Evolutionary conservation across 2,113 vertebrate genomes (phyloP).

Genomic region (Solea solea): DNA sequence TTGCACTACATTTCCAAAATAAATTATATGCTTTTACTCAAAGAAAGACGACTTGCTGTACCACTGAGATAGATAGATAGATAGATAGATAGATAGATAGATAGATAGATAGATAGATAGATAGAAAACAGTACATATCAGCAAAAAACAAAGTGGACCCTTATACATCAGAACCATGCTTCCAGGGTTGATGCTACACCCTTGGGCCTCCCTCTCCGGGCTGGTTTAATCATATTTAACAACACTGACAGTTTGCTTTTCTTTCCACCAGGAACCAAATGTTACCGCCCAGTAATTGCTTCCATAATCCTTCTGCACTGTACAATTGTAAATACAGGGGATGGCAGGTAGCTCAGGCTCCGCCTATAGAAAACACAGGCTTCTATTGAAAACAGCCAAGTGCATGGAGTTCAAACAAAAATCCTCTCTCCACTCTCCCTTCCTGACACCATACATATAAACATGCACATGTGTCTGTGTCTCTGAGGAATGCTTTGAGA

Average conservation of each 20-base stretch:
- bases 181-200: too few relatives aligned
- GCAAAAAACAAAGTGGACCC: too few relatives aligned
- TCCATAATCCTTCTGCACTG: slow-evolving; percentile 25
- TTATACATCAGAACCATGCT: too few relatives aligned
- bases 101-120: too few relatives aligned
- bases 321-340: slow-evolving; percentile 38
- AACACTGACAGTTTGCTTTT: slow-evolving; percentile 48
- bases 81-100: too few relatives aligned
- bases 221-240: slow-evolving; percentile 51
- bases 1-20: too few relatives aligned
- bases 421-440: slow-evolving; percentile 5
- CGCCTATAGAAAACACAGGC: slow-evolving; percentile 42
- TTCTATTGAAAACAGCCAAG: slow-evolving; percentile 54
- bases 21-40: too few relatives aligned
- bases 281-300: slow-evolving; percentile 48
- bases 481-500: slow-evolving; percentile 28
- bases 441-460: slow-evolving; percentile 46
- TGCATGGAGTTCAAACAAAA: neutral
- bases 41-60: too few relatives aligned
- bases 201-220: neutral
- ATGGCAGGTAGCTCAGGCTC: slow-evolving; percentile 29
- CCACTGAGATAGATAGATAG: too few relatives aligned
- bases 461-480: neutral
- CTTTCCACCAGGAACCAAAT: slow-evolving; percentile 30
- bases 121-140: too few relatives aligned